phyloP scores from a whole-genome alignment of 2,888 invertebrate genomes.

The Atrina japonica region DNA sequence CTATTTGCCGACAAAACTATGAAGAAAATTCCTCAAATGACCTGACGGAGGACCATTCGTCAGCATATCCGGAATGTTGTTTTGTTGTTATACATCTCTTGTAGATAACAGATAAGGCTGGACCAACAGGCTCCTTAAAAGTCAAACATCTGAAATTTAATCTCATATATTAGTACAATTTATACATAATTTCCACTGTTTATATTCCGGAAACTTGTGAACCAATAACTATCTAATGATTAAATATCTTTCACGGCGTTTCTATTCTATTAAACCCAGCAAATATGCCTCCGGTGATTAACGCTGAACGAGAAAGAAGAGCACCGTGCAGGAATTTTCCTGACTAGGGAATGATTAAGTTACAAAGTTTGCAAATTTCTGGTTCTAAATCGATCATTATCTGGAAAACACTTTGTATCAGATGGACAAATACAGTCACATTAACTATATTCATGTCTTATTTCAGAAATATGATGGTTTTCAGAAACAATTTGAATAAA shows the following conservation, averaged over 20 bases:
- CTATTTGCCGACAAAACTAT: no score
- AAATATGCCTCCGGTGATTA: no score
- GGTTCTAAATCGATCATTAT: conserved; percentile 25
- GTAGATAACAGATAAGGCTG: no score
- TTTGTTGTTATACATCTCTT: no score
- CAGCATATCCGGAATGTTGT: no score
- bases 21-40: no score
- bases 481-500: conserved; percentile 19
- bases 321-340: not conserved
- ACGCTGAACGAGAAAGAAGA: no score
- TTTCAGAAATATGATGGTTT: conserved; percentile 24
- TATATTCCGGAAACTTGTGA: conserved; percentile 23
- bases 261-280: conserved; percentile 18
- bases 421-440: conserved; percentile 13
- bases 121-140: no score
- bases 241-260: conserved; percentile 16
- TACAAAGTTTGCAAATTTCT: conserved; percentile 26
- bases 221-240: conserved; percentile 12
- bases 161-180: not conserved
- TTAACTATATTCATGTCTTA: conserved; percentile 33
- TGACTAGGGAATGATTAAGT: conserved; percentile 19
- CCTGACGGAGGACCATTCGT: no score
- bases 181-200: conserved; percentile 17
- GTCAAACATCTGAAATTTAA: no score
- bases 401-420: conserved; percentile 28